These are phyloP conservation scores for Microcebus ravelobensis DNA, from an alignment of 2,113 vertebrate genomes.

Conservation along the genomic window DNA sequence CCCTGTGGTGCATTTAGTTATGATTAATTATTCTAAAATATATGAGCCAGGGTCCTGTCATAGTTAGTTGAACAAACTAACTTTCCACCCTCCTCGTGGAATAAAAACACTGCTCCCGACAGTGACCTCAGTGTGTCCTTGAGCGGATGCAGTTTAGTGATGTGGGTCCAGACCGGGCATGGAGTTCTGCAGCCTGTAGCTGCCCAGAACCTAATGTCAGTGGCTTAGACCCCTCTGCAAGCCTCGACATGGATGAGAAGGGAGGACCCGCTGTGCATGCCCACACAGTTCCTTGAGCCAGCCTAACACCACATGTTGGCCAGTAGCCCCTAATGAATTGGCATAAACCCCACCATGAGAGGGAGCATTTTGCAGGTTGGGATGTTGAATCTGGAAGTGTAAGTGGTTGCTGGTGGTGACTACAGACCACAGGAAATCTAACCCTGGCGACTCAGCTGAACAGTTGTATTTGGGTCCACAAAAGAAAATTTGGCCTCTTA, in stretches of 20 bases:
- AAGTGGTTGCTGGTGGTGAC: background rate
- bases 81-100: background rate
- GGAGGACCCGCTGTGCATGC: fast-evolving
- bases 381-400: background rate
- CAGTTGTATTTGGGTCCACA: background rate
- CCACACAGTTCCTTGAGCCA: background rate
- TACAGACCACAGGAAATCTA: background rate
- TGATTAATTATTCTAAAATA: slow-evolving; percentile 48
- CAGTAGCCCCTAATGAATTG: background rate
- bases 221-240: background rate
- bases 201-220: background rate
- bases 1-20: background rate
- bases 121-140: slow-evolving; percentile 12
- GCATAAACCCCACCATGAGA: background rate
- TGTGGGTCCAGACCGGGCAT: background rate
- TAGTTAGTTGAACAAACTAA: background rate
- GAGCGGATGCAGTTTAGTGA: background rate
- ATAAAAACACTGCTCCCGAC: background rate
- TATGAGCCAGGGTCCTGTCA: background rate
- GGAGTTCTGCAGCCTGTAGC: background rate
- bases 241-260: background rate
- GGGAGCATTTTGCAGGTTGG: background rate
- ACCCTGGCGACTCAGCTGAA: background rate
- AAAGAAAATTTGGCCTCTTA: background rate
- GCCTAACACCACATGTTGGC: background rate